These are phyloP conservation scores for Philypnodon macrostomus DNA, from an alignment of 2,797 vertebrate genomes.

Conservation along the genomic window DNA sequence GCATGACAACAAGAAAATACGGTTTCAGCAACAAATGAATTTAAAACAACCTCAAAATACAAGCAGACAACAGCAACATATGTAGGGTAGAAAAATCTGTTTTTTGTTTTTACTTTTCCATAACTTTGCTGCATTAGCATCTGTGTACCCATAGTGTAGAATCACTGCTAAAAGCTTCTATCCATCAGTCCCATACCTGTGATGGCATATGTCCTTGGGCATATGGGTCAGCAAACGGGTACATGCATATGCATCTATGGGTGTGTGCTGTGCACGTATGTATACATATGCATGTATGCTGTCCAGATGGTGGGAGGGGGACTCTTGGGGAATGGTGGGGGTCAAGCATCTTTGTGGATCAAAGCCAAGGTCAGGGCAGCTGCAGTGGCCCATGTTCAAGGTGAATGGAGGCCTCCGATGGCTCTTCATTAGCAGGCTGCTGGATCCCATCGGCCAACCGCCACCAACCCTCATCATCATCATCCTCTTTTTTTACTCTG, in stretches of 20 bases:
- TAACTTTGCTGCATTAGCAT: no score
- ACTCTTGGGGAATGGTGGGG: constrained; percentile 71
- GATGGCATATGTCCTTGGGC: constrained; percentile 26
- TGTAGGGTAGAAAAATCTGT: neutral
- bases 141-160: no score
- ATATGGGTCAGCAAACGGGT: constrained; percentile 30
- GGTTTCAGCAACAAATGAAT: constrained; percentile 17
- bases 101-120: no score
- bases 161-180: no score
- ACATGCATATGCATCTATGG: constrained; percentile 61
- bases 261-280: constrained; percentile 54
- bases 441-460: constrained; percentile 57
- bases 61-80: neutral
- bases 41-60: constrained; percentile 41
- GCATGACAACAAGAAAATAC: constrained; percentile 24
- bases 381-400: constrained; percentile 82
- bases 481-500: constrained; percentile 25
- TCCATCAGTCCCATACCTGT: constrained; percentile 32
- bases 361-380: constrained; percentile 84
- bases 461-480: constrained; percentile 50
- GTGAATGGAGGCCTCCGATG: constrained; percentile 81
- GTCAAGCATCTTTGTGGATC: constrained; percentile 80
- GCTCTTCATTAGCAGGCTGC: constrained; percentile 78
- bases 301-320: constrained; percentile 75
- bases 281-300: constrained; percentile 68